Conservation (phyloP, 1,140 invertebrate species). For the Eufriesea mexicana region DNA sequence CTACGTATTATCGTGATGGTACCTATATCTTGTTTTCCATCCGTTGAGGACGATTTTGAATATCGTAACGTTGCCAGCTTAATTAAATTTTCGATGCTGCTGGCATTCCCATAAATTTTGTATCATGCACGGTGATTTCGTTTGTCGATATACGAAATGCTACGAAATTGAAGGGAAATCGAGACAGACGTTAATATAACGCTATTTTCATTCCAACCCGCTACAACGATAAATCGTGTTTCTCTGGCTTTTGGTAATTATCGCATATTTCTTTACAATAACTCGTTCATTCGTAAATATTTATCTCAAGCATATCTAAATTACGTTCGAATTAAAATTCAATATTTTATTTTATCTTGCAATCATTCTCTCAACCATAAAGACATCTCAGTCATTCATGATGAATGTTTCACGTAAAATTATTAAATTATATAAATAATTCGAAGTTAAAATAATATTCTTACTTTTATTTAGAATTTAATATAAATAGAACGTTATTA, state of each 20-base stretch:
- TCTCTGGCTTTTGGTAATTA: not conserved
- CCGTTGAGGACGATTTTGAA: constrained; percentile 48
- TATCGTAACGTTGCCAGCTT: constrained; percentile 54
- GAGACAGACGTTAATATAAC: constrained; percentile 16
- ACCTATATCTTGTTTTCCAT: constrained; percentile 28
- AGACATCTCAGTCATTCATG: no score
- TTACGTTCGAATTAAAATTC: no score
- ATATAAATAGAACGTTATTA: no score
- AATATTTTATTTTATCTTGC: no score
- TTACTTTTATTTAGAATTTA: no score
- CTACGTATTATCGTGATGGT: constrained; percentile 39
- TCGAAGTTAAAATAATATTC: no score
- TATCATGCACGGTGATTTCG: constrained; percentile 51
- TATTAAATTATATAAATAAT: no score
- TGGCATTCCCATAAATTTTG: constrained; percentile 59
- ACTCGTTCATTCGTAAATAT: no score
- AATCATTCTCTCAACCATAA: no score
- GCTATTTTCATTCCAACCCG: constrained; percentile 18
- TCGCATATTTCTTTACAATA: not conserved
- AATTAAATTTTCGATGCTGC: constrained; percentile 68
- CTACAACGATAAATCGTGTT: not conserved
- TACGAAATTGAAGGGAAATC: constrained; percentile 32
- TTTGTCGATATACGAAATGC: constrained; percentile 46
- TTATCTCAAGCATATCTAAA: no score
- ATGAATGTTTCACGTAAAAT: no score